Percentiles rank a stretch among this genome's conserved stretches.
These are phyloP conservation scores for Hoplias malabaricus DNA, from an alignment of 2,113 vertebrate genomes.

Conservation along the genomic window DNA sequence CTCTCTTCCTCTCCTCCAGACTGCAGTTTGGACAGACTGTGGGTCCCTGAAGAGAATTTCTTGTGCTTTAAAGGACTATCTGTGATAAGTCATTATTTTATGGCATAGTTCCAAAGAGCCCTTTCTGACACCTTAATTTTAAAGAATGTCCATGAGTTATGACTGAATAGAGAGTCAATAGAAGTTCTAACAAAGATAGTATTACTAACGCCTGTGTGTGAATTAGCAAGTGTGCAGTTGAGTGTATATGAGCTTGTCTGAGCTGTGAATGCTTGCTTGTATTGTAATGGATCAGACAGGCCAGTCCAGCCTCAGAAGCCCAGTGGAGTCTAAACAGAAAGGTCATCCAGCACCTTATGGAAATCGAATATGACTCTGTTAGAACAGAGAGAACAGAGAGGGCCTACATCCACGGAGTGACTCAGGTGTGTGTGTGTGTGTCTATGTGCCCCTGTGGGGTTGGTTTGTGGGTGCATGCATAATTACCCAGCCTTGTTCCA, in stretches of 20 bases:
- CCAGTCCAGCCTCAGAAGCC: slow-evolving; percentile 13
- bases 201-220: background rate
- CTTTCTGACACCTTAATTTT: background rate
- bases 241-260: background rate
- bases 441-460: background rate
- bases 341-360: slow-evolving; percentile 42
- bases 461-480: slow-evolving; percentile 11
- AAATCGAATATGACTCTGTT: slow-evolving; percentile 47
- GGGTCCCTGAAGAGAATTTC: no score
- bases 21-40: no score
- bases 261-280: slow-evolving; percentile 9
- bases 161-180: background rate
- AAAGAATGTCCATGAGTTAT: background rate
- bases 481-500: background rate
- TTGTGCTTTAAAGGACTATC: no score
- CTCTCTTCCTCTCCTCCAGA: no score
- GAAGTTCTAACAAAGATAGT: background rate
- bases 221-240: background rate
- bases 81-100: no score
- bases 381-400: background rate
- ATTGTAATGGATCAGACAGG: slow-evolving; percentile 14
- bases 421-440: background rate
- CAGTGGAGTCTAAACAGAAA: slow-evolving; percentile 40
- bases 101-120: no score
- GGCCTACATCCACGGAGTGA: slow-evolving; percentile 2